Evolutionary conservation across 30 jellyfish, hydroid and myxozoan genomes (phyloP).

Genomic region (Chrysaora quinquecirrha): DNA sequence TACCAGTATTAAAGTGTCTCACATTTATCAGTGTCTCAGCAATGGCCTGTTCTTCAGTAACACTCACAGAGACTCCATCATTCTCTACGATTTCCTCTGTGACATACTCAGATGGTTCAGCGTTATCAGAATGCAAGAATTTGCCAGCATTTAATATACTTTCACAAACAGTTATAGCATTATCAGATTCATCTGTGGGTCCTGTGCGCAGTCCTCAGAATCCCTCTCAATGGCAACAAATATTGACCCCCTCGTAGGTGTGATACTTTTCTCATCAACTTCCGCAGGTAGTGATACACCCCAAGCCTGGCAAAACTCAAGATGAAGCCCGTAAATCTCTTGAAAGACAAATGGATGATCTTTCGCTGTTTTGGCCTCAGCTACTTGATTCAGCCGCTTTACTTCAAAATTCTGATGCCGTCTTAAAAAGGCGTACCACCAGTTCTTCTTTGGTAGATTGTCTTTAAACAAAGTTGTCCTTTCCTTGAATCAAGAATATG

Average conservation of each 20-base stretch:
- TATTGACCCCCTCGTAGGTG: neutral
- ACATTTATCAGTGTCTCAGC: too few species aligned
- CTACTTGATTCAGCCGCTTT: neutral
- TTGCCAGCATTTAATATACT: too few species aligned
- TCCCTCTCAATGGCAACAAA: neutral
- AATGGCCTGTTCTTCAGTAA: too few species aligned
- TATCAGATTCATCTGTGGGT: too few species aligned
- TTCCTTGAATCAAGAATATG: neutral
- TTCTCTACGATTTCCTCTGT: too few species aligned
- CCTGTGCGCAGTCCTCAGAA: too few species aligned
- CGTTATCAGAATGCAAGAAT: too few species aligned
- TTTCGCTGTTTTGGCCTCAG: neutral
- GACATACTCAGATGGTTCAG: too few species aligned
- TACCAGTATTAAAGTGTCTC: too few species aligned
- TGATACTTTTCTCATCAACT: neutral
- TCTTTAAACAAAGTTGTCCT: neutral
- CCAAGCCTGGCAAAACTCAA: neutral
- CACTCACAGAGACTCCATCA: too few species aligned
- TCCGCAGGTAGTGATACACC: neutral
- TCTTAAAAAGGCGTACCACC: neutral
- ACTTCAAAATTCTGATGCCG: neutral
- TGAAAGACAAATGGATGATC: neutral
- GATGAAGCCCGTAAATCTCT: neutral
- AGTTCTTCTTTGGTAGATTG: neutral
- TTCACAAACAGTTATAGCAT: too few species aligned